Base-by-base conservation (phyloP, 2,888 invertebrate genomes). In the Cordilura impudica region DNA sequence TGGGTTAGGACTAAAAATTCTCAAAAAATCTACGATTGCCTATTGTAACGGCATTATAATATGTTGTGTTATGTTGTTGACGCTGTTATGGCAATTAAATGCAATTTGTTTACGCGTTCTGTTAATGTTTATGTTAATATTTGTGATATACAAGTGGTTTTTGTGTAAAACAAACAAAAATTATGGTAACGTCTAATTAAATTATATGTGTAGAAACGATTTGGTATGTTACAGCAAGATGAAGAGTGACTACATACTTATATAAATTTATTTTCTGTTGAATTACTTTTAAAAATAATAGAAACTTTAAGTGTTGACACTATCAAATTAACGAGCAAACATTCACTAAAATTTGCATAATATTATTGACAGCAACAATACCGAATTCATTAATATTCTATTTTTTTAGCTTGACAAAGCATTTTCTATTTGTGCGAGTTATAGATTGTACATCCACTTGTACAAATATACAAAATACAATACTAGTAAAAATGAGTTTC, bases 111-210 rank as follows among this genome's bases (percentile, higher is more conserved):
- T 60, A 71, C 66, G 66, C 65, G 53, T 74, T 78, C 66, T 69
- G 60, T 70, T 74, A 71, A 70, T 74, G 74, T 74, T 78, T 74
- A 74, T 74, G 70, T 66, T 78, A 78, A 74, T 78, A 78, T 74
- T 78, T 61, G 39, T 49, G 49, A 66, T 35, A 70, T 74, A 61
- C 49, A 21, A 43, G 70, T 47, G 74, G 63, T 54, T 60, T 49
- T 51, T 66, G 65, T 54, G 74, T 70, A 31, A 66, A 26, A 53
- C 53, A 54, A 66, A 18, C 58, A 43, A 5, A 56, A 67, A 12
- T 54, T 23, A 56, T 31, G 66, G n/a, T 18, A 56, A 35, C 23
- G 49, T 39, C 70, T 61, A 54, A 54, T 49, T 61, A 74, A 70
- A 66, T 56, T 45, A 12, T 21, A 51, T 19, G 49, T 29, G 12